phyloP scores from a whole-genome alignment of 2,888 invertebrate genomes.

The Tachina lurida region DNA sequence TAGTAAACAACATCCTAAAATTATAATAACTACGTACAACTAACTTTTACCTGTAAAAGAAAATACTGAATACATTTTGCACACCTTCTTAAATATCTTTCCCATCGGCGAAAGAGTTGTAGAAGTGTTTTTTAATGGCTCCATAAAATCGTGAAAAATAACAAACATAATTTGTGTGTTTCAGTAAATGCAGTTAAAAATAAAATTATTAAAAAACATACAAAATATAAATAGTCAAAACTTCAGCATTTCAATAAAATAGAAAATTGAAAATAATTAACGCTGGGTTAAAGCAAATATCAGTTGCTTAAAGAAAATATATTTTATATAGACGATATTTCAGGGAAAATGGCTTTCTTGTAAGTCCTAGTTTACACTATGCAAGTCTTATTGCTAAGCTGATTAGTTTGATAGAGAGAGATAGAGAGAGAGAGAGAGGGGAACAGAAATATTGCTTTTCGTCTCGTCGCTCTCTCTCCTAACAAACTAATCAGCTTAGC shows the following conservation, averaged over 20 bases:
- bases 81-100: neutral
- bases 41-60: neutral
- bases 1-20: slow-evolving; percentile 6
- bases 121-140: slow-evolving; percentile 81
- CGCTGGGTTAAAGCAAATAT: slow-evolving; percentile 74
- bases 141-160: slow-evolving; percentile 78
- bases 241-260: slow-evolving; percentile 77
- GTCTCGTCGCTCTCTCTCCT: no score
- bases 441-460: no score
- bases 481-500: no score
- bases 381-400: no score
- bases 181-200: slow-evolving; percentile 18
- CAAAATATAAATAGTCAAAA: slow-evolving; percentile 42
- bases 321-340: no score
- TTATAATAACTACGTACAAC: neutral
- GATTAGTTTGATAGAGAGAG: no score
- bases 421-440: no score
- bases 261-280: slow-evolving; percentile 78
- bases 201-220: slow-evolving; percentile 48
- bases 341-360: no score
- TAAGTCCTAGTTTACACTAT: no score
- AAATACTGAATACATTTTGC: neutral
- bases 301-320: no score
- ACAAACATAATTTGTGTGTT: slow-evolving; percentile 31
- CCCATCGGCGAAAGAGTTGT: slow-evolving; percentile 70